phyloP scores from a whole-genome alignment of 2,113 vertebrate genomes.

The Sigmodon hispidus region DNA sequence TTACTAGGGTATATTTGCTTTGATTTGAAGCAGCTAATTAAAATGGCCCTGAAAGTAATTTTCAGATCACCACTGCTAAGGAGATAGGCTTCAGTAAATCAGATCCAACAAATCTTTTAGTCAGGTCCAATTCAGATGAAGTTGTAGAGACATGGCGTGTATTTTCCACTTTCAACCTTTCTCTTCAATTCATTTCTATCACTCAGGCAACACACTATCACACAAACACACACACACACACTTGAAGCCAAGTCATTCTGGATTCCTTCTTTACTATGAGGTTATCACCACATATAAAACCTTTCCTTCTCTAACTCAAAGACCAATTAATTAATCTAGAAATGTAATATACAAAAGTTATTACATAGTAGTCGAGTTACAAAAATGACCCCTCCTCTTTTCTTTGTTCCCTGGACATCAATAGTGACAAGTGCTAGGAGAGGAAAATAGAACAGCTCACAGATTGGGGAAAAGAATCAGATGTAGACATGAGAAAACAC shows the following conservation, averaged over 20 bases:
- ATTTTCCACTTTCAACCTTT: slow-evolving; percentile 12
- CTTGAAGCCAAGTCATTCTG: background rate
- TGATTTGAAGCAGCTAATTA: slow-evolving; percentile 72
- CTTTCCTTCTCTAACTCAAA: background rate
- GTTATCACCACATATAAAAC: background rate
- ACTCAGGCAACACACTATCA: slow-evolving; percentile 3
- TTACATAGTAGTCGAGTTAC: background rate
- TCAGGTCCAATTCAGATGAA: slow-evolving; percentile 41
- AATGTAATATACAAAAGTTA: background rate
- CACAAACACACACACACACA: background rate
- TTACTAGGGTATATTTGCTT: slow-evolving; percentile 46
- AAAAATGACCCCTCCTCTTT: background rate
- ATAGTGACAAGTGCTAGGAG: background rate
- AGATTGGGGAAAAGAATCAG: background rate
- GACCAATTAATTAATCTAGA: background rate
- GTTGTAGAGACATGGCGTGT: slow-evolving; percentile 12
- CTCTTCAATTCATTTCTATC: slow-evolving; percentile 5
- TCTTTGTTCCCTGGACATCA: background rate
- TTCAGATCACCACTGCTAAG: slow-evolving; percentile 49
- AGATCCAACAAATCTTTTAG: slow-evolving; percentile 25
- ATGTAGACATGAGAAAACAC: background rate
- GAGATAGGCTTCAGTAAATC: slow-evolving; percentile 46
- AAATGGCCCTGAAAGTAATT: slow-evolving; percentile 65
- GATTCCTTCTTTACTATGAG: background rate
- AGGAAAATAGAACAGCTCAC: background rate